Percentiles rank a stretch among this genome's conserved stretches.
phyloP scores from a whole-genome alignment of 2,888 invertebrate genomes.

The Plebejus melissa region DNA sequence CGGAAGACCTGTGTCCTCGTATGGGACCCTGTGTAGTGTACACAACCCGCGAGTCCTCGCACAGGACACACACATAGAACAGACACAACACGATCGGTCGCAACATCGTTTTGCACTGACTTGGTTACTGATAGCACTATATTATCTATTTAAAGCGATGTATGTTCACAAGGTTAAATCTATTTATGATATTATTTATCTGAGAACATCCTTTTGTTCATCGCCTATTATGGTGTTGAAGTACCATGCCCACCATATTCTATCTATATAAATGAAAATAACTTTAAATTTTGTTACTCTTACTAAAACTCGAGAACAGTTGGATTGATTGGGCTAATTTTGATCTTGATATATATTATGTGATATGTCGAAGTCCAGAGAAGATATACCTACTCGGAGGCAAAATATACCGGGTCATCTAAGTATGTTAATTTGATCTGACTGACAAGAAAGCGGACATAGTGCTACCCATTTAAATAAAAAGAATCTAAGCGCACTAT shows the following conservation, averaged over 20 bases:
- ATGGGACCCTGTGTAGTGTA: constrained; percentile 46
- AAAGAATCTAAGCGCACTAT: too few species aligned
- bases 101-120: background rate
- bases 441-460: too few species aligned
- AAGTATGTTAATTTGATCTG: too few species aligned
- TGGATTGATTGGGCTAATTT: too few species aligned
- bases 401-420: too few species aligned
- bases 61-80: background rate
- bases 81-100: constrained; percentile 1
- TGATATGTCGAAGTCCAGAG: too few species aligned
- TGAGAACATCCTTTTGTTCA: background rate
- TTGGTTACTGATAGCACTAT: background rate
- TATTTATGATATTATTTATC: background rate
- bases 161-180: background rate
- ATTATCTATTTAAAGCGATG: background rate
- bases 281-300: too few species aligned
- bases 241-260: background rate
- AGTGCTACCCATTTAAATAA: too few species aligned
- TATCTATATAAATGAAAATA: too few species aligned
- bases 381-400: too few species aligned
- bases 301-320: too few species aligned
- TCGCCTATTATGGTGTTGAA: background rate
- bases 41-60: constrained; percentile 38
- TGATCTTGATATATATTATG: too few species aligned
- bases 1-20: constrained; percentile 44